Evolutionary conservation across 2,113 vertebrate genomes (phyloP), one percentile per base, ranked within the genome.

Genomic region (Isichthys henryi): DNA sequence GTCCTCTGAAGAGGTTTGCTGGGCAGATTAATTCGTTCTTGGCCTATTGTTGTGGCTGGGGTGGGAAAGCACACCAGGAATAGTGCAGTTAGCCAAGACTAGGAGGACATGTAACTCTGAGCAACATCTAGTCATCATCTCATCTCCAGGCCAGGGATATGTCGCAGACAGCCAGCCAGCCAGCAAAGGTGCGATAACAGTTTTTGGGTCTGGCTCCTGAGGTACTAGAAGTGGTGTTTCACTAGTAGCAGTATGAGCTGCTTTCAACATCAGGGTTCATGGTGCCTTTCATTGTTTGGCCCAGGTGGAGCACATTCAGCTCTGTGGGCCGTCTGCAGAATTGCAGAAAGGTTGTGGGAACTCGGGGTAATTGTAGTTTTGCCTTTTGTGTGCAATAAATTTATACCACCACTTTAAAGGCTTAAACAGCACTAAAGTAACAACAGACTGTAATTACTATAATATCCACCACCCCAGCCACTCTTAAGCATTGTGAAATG

Each of bases 41-140:
- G 94, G 94, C 94, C 93, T 94, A 92, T 94, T 95, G 93, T 93
- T 92, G 91, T 89, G 35, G 45, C 45, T 2, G 9, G 92, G 92
- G 92, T 92, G 94, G 95, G 95, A 93, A 93, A 93, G 90, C 93
- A 92, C 94, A 95, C 95, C 95, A 93, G 92, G 93, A 95, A 96
- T 94, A 96, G 94, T 93, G 92, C 95, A 95, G 95, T 96, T 95
- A 96, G 94, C 94, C 92, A 93, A 93, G 91, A 94, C 94, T 92
- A 94, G 93, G 92, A 95, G 93, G 94, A 95, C 95, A 94, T 94
- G 93, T 94, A 92, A 95, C 95, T 95, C 94, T 92, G 95, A 95
- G 94, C 94, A 92, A 95, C 94, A 95, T 96, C 96, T 96, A 96
- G 96, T 97, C 97, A 96, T 93, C 92, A 93, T 92, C 94, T 96